phyloP scores from a whole-genome alignment of 2,888 invertebrate genomes.

The Drosophila macrospina region DNA sequence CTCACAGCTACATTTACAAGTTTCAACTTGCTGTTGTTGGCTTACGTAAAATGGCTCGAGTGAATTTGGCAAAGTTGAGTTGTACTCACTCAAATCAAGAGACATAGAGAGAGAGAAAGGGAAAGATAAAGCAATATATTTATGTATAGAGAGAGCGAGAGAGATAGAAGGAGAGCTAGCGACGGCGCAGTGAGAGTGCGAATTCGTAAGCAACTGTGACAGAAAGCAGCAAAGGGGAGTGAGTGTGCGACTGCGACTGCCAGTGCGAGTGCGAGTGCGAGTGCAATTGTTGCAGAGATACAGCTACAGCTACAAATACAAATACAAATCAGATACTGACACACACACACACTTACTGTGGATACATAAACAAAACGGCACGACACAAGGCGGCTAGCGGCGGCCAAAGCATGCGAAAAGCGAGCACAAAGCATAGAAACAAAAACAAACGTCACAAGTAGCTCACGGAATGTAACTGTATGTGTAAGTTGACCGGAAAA shows the following conservation, averaged over 20 bases:
- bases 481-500: slow-evolving; percentile 58
- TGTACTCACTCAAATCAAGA: slow-evolving; percentile 32
- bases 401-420: slow-evolving; percentile 71
- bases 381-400: slow-evolving; percentile 25
- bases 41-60: slow-evolving; percentile 72
- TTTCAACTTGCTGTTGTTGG: slow-evolving; percentile 25
- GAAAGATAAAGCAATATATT: not conserved
- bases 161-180: slow-evolving; percentile 14
- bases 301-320: slow-evolving; percentile 25
- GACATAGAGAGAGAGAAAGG: not conserved
- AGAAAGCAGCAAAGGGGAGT: slow-evolving; percentile 24
- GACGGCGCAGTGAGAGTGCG: slow-evolving; percentile 57
- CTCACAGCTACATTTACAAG: slow-evolving; percentile 39
- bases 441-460: slow-evolving; percentile 73
- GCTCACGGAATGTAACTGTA: slow-evolving; percentile 23
- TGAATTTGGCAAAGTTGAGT: slow-evolving; percentile 34
- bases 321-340: slow-evolving; percentile 18
- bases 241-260: slow-evolving; percentile 35
- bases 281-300: slow-evolving; percentile 51
- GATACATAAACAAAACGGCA: slow-evolving; percentile 73
- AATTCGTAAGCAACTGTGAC: slow-evolving; percentile 29
- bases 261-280: slow-evolving; percentile 42
- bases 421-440: slow-evolving; percentile 77
- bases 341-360: slow-evolving; percentile 24
- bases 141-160: not conserved